Conservation (phyloP, 2,888 invertebrate genomes). For the Limnephilus auricula region DNA sequence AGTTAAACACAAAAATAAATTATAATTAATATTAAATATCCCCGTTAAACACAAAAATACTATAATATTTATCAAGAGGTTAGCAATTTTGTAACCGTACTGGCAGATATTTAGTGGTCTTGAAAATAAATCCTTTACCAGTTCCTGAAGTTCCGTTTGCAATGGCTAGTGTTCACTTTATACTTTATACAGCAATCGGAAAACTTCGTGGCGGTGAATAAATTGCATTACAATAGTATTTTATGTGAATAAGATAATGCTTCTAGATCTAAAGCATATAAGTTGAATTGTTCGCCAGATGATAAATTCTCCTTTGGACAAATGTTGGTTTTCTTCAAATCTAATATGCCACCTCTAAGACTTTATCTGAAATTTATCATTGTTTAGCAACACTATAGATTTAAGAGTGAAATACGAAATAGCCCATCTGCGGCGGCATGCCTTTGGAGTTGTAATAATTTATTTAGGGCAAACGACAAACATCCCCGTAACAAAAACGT, state of each 20-base stretch:
- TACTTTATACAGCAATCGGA: not conserved
- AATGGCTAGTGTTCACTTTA: not conserved
- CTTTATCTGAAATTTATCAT: constrained; percentile 13
- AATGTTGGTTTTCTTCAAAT: not conserved
- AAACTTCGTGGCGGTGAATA: not conserved
- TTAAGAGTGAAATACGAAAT: not conserved
- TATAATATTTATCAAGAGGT: not conserved
- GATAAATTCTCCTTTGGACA: not conserved
- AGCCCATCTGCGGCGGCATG: not conserved
- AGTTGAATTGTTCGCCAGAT: not conserved
- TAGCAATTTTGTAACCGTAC: not conserved
- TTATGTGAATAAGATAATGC: not conserved
- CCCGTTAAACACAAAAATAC: not conserved
- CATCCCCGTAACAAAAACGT: constrained; percentile 51
- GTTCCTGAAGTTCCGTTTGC: not conserved
- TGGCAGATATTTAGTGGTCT: not conserved
- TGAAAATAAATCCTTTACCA: not conserved
- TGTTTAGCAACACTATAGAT: not conserved
- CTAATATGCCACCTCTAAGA: not conserved
- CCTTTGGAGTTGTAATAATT: constrained; percentile 16
- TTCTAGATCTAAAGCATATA: not conserved
- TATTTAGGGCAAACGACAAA: constrained; percentile 52
- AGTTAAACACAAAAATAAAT: not conserved
- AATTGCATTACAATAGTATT: not conserved
- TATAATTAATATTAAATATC: too few relatives aligned